Base-by-base conservation (phyloP, 2,113 vertebrate species). In the Sitta europaea region DNA sequence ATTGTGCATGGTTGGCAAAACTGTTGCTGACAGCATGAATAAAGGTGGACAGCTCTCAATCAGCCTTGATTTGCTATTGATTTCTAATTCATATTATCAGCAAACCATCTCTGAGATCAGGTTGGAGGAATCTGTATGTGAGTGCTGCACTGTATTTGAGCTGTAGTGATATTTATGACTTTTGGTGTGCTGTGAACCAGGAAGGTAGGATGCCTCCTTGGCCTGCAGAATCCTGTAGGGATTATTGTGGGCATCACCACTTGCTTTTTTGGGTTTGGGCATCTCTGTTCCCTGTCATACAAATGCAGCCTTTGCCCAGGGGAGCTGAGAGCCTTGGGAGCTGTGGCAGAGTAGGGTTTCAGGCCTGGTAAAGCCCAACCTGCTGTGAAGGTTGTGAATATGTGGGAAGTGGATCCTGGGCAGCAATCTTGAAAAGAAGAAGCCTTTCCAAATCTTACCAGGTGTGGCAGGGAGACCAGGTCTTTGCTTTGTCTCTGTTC, bases 1-100 rank as follows among this genome's bases (percentile, higher is more conserved):
- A 83, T 97, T 93, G 66, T 95, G 95, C 94, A 74, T 90, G 62
- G 97, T 95, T 96, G 91, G 97, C 97, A 97, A 79, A 97, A 98
- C 86, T 90, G 80, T 62, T 70, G 50, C 96, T 98, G 98, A 96
- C 95, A 97, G 89, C 81, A 92, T 86, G 78, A 94, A 97, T 98
- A 86, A 92, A 96, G 95, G 94, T 96, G 61, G 71, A 79, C 1
- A 8, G 71, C 55, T 94, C 80, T 95, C 97, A 54, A 50, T 89
- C 86, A 61, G n/a, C 78, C 88, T 75, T 58, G 74, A 53, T 74
- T 76, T 71, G 45, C 74, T 92, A 20, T 82, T 96, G 87, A 12
- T 84, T 96, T 96, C 78, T 94, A 35, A 78, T 57, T n/a, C 15
- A 54, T 74, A 45, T 31, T 86, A 63, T 58, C 57, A 81, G 36